These are phyloP conservation scores for Rousettus leschenaultii DNA, from an alignment of 2,113 vertebrate genomes.

Conservation along the genomic window DNA sequence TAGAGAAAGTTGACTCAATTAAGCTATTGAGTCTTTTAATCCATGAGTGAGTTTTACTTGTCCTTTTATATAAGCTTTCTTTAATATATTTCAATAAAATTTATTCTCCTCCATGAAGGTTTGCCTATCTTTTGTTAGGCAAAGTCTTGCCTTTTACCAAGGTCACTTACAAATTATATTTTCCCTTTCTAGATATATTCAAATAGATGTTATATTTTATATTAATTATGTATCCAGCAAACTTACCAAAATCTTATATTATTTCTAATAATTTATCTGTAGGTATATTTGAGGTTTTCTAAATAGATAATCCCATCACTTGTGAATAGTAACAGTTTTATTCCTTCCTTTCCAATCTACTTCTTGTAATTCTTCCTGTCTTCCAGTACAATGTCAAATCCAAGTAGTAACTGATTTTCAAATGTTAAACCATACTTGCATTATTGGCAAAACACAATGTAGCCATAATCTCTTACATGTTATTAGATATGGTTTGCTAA, in stretches of 20 bases:
- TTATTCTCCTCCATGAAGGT: not conserved
- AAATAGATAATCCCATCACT: not conserved
- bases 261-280: not conserved
- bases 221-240: not conserved
- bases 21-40: not conserved
- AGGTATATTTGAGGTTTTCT: not conserved
- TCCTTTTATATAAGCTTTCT: not conserved
- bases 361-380: not conserved
- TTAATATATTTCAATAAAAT: not conserved
- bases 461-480: not conserved
- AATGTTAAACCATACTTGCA: not conserved
- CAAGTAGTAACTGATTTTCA: not conserved
- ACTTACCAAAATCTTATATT: not conserved
- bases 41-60: not conserved
- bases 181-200: not conserved
- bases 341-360: not conserved
- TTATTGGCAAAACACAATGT: not conserved
- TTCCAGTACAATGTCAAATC: not conserved
- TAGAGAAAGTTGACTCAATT: not conserved
- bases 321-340: not conserved
- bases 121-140: not conserved
- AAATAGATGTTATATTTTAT: not conserved
- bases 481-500: not conserved
- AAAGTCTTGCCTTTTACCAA: not conserved
- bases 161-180: not conserved